Evolutionary conservation across 1,140 invertebrate species (phyloP).

Genomic region (Papilio polyxenes): DNA sequence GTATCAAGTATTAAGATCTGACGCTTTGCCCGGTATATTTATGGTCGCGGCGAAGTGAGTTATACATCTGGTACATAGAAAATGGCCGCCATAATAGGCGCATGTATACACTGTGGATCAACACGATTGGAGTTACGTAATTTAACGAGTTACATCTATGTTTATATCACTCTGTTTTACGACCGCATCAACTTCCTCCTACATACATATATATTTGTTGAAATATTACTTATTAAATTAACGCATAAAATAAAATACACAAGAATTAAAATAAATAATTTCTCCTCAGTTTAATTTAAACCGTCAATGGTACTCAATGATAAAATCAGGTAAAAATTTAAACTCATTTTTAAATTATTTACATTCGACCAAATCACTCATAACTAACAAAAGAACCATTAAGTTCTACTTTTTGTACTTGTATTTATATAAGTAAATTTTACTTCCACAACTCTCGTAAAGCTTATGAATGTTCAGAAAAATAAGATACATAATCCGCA

Average conservation of each 20-base stretch:
- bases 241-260: background rate
- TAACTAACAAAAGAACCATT: background rate
- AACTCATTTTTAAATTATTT: background rate
- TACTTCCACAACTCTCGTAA: background rate
- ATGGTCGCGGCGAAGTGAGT: conserved; percentile 24
- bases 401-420: too few species aligned
- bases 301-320: background rate
- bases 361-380: too few species aligned
- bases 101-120: conserved; percentile 34
- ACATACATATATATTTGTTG: background rate
- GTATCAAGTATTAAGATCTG: conserved; percentile 30
- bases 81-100: conserved; percentile 34
- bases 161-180: conserved; percentile 32
- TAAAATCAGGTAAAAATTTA: background rate
- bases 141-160: conserved; percentile 33
- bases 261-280: background rate
- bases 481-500: background rate
- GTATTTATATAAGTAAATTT: background rate
- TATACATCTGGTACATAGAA: conserved; percentile 34
- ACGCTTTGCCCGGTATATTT: conserved; percentile 27
- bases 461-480: background rate
- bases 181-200: conserved; percentile 15
- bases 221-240: conserved; percentile 17
- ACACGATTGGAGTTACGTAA: conserved; percentile 34
- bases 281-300: background rate